Evolutionary conservation across 2,797 vertebrate species (phyloP).

Genomic region (Babyrousa celebensis): DNA sequence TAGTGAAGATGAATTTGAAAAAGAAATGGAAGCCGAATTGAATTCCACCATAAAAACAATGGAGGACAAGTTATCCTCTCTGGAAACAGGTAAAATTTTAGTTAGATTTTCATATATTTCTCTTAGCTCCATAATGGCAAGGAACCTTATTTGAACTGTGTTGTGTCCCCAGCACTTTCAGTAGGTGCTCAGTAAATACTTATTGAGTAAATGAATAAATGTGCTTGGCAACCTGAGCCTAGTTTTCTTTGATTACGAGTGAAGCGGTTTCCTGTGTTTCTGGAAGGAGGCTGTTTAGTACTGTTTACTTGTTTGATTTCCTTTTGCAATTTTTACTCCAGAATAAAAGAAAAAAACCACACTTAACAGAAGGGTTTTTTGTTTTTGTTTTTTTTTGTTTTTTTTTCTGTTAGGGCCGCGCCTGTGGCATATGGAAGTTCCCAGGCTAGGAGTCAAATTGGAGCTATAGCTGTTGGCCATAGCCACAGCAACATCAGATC

Average conservation of each 20-base stretch:
- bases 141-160: background rate
- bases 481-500: too few species aligned
- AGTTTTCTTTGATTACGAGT: slow-evolving; percentile 44
- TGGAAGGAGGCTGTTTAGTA: slow-evolving; percentile 40
- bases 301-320: slow-evolving; percentile 11
- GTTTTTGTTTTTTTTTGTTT: too few species aligned
- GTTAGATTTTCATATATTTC: slow-evolving; percentile 57
- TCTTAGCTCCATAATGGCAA: background rate
- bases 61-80: slow-evolving; percentile 93
- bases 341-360: background rate
- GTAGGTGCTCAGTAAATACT: background rate
- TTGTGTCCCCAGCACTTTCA: background rate
- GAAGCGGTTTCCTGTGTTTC: background rate
- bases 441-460: too few species aligned
- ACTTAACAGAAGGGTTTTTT: background rate
- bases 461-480: too few species aligned
- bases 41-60: slow-evolving; percentile 95
- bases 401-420: too few species aligned
- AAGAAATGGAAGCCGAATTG: slow-evolving; percentile 98
- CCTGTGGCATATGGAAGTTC: too few species aligned
- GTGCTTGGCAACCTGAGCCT: background rate
- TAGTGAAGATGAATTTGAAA: slow-evolving; percentile 98
- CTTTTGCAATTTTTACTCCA: slow-evolving; percentile 53
- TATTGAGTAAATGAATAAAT: background rate
- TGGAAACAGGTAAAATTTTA: slow-evolving; percentile 85